These are phyloP conservation scores for Myotis pilosus DNA, from an alignment of 2,797 vertebrate genomes.

Conservation along the genomic window DNA sequence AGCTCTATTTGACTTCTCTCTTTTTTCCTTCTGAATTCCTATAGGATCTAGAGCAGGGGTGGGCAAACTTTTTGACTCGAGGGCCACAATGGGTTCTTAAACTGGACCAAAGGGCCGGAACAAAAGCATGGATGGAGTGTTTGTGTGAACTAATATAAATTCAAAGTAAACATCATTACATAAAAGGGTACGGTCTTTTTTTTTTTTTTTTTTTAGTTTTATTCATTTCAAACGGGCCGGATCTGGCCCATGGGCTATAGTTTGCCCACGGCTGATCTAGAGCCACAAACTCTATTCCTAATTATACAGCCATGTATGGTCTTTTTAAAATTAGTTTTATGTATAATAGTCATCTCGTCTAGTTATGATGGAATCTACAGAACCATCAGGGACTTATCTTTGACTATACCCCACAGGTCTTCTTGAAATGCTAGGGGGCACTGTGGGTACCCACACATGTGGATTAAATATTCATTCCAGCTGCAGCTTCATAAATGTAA, in stretches of 20 bases:
- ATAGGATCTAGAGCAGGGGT: not conserved
- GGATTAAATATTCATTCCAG: slow-evolving; percentile 55
- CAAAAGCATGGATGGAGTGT: no score
- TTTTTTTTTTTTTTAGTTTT: no score
- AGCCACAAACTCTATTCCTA: not conserved
- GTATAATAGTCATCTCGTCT: not conserved
- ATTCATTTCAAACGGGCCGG: no score
- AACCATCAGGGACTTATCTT: slow-evolving; percentile 28
- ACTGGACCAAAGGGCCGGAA: no score
- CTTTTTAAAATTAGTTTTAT: not conserved
- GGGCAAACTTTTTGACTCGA: no score
- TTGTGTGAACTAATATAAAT: no score
- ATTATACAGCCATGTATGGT: not conserved
- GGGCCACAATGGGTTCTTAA: no score
- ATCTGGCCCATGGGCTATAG: no score
- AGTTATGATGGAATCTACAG: not conserved
- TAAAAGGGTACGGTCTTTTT: no score
- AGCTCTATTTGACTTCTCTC: not conserved
- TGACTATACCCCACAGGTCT: not conserved
- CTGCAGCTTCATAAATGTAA: slow-evolving; percentile 44
- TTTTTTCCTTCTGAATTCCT: not conserved
- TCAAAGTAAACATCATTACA: no score
- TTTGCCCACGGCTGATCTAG: not conserved
- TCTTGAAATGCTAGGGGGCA: slow-evolving; percentile 2
- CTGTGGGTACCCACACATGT: not conserved